These are phyloP conservation scores for Liopterus haemorrhoidalis DNA, from an alignment of 2,888 invertebrate genomes.

Conservation along the genomic window DNA sequence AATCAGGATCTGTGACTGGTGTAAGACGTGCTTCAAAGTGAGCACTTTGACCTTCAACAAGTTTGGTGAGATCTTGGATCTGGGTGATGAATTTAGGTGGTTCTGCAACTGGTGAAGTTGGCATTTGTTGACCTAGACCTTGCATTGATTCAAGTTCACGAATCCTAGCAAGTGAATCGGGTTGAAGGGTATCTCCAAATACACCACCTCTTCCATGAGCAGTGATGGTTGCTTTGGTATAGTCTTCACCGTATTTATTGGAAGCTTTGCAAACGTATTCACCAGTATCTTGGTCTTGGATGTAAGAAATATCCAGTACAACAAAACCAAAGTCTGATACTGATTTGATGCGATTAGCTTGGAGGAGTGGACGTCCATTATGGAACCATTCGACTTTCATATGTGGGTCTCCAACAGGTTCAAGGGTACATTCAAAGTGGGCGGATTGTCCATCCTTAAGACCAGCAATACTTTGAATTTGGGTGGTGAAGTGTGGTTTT, in stretches of 20 bases:
- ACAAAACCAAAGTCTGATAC: constrained; percentile 95
- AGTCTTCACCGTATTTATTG: constrained; percentile 87
- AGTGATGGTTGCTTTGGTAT: constrained; percentile 75
- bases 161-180: constrained; percentile 82
- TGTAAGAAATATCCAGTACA: constrained; percentile 88
- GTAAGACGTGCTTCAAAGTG: constrained; percentile 89
- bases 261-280: constrained; percentile 89
- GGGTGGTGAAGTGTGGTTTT: constrained; percentile 82
- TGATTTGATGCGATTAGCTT: constrained; percentile 85
- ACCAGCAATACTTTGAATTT: constrained; percentile 74
- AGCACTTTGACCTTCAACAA: constrained; percentile 92
- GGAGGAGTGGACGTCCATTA: constrained; percentile 82
- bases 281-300: constrained; percentile 87
- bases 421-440: constrained; percentile 90
- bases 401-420: constrained; percentile 90
- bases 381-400: constrained; percentile 96
- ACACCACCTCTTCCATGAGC: constrained; percentile 82
- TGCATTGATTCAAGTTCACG: constrained; percentile 74
- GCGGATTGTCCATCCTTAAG: constrained; percentile 90
- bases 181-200: constrained; percentile 83
- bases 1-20: constrained; percentile 90
- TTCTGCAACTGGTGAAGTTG: constrained; percentile 63
- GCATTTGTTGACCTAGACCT: constrained; percentile 60
- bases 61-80: constrained; percentile 72
- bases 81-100: constrained; percentile 88